Base-by-base conservation (phyloP, 2,113 vertebrate genomes). In the Apistogramma diplotaenia region DNA sequence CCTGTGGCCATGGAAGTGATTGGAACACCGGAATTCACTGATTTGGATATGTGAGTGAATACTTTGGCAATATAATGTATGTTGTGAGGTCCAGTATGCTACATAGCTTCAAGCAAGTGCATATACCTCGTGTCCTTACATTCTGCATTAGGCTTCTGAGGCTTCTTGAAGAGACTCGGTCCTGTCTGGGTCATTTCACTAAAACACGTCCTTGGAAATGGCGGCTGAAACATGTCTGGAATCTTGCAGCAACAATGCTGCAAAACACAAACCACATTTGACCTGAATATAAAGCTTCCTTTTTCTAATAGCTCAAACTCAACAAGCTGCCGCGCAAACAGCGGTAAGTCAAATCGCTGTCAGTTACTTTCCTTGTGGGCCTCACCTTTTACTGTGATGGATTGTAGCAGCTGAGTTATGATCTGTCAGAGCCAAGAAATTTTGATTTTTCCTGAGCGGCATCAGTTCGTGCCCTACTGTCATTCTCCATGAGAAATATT, bases 361-460 rank as follows among this genome's bases (percentile, higher is more conserved):
- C 84, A 71, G 74, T 72, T 82, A 84, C 78, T 84, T 89, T 88
- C 87, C 84, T 78, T 81, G 76, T 21, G 65, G 84, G 55, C 61
- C 80, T 86, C 84, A 80, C 86, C 90, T 81, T 83, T 74, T 55
- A 40, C 56, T 9, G 40, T 87, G 89, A 92, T 86, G 57, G 85
- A 92, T 89, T 46, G 84, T 37, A 21, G 55, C 54, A 46, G 67
- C 82, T 91, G 89, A 93, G 78, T 89, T 91, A 93, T 85, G 83
- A 87, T 86, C 87, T 59, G 83, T 84, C 91, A 85, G 29, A 76
- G 61, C 35, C 19, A 1, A 85, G 85, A 89, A 77, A 76, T 89
- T 92, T 87, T 37, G 90, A 92, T 90, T 92, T 92, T 91, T 83
- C 76, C 86, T 79, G 72, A 93, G 90, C 85, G 46, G 75, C 91